Conservation (phyloP, 1,140 invertebrate genomes). For the Ceratina japonica region DNA sequence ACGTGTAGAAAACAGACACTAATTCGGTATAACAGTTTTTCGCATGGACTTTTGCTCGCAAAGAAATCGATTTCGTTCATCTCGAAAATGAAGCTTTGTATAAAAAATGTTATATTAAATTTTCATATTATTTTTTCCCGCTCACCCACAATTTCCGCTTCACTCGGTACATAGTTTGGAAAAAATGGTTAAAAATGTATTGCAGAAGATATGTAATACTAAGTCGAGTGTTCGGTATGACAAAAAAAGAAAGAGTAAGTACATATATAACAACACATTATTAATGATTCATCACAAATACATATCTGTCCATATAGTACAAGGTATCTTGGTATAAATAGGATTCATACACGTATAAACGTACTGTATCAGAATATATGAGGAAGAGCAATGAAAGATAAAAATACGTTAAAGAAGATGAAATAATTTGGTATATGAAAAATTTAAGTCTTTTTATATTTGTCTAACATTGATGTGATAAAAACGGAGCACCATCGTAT, state of each 20-base stretch:
- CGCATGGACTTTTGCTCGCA: no score
- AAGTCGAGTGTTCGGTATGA: conserved; percentile 17
- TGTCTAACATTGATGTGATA: conserved; percentile 54
- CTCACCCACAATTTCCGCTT: no score
- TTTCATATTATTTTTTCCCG: no score
- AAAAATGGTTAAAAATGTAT: not conserved
- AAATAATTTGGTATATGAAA: conserved; percentile 57
- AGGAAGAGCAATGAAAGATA: conserved; percentile 61
- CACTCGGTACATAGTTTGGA: no score
- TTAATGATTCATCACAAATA: conserved; percentile 48
- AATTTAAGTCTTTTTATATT: conserved; percentile 46
- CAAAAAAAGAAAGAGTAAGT: conserved; percentile 24
- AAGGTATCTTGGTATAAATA: conserved; percentile 55
- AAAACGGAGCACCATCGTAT: conserved; percentile 58
- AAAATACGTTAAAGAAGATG: conserved; percentile 35
- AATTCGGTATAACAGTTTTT: not conserved
- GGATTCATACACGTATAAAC: conserved; percentile 54
- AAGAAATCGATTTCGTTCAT: no score
- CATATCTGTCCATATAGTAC: conserved; percentile 48
- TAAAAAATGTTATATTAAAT: conserved; percentile 16
- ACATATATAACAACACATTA: conserved; percentile 43
- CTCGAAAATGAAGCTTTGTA: not conserved
- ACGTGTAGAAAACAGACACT: no score
- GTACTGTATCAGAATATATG: conserved; percentile 50
- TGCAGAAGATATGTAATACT: conserved; percentile 14